phyloP scores from a whole-genome alignment of 2,113 vertebrate species.

The Hippocampus guttulatus region DNA sequence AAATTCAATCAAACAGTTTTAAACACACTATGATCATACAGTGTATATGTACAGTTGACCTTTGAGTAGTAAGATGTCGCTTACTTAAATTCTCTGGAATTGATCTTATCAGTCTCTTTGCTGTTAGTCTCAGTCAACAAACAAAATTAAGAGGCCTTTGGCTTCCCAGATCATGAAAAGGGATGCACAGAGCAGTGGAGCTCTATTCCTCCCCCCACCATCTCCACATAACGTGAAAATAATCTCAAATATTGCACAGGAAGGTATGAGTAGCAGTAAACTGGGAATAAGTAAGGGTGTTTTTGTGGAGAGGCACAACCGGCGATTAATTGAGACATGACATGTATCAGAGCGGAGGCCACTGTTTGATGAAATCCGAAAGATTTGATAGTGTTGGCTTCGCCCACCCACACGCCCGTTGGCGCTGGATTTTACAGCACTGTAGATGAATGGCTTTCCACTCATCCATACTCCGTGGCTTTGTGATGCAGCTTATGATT shows the following conservation, averaged over 20 bases:
- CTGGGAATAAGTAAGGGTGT: not conserved
- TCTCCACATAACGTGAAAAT: not conserved
- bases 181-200: not conserved
- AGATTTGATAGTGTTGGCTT: not conserved
- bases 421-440: not conserved
- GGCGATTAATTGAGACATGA: not conserved
- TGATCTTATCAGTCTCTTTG: not conserved
- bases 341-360: not conserved
- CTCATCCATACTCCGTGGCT: slow-evolving; percentile 25
- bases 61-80: not conserved
- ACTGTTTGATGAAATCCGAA: not conserved
- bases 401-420: not conserved
- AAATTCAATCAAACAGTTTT: no score
- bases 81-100: not conserved
- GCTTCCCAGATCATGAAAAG: not conserved
- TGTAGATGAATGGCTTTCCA: slow-evolving; percentile 13
- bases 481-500: slow-evolving; percentile 43
- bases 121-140: not conserved
- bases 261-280: not conserved
- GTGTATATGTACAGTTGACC: no score
- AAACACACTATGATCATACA: not conserved
- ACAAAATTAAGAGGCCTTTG: not conserved
- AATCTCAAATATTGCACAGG: not conserved
- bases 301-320: not conserved
- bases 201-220: not conserved